Base-by-base conservation (phyloP, 2,113 vertebrate species). In the Clarias magur region DNA sequence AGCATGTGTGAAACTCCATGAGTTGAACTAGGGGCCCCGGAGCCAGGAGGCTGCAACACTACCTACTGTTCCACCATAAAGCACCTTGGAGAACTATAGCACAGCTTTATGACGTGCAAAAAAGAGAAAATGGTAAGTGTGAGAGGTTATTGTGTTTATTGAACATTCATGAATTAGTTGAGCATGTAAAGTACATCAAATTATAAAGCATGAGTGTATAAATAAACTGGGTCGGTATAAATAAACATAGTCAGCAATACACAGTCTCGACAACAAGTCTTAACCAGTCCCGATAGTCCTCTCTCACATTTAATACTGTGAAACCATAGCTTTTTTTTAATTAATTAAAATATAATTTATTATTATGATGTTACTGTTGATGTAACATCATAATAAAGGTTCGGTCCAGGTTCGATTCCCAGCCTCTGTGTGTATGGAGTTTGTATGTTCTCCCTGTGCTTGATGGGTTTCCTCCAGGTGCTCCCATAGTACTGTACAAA, bases 1-100 rank as follows among this genome's bases (percentile, higher is more conserved):
- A 34, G 19, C 59, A 80, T 59, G 78, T 80, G 78, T 59, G 56
- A 80, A 80, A 59, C 54, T 59, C 8, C 16, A 80, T 80, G 54
- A 57, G 8, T 59, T 57, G 17, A 80, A 80, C 54, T 30, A 80
- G 27, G 19, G 19, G 60, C 27, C 27, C 8, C 34, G 16, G 78
- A 80, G 76, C 1, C 59, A 25, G 56, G 53, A 79, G 53, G 25
- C 25, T 30, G 16, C 54, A 57, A 9, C 76, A 30, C 72, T 75
- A 48, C 72, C 19, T 75, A 3, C 68, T 78, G 42, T 5, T 48
- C 34, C 73, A n/a, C n/a, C 48, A 54, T 48, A 48, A 48, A 48
- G 48, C 48, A 48, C 48, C 7, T 1, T 76, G 73, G 25, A 80
- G 76, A 54, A 57, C n/a, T 79, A 2, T 9, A 56, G n/a, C 25